These are phyloP conservation scores for Drosophila tropicalis DNA, from an alignment of 1,140 invertebrate species.

Conservation along the genomic window DNA sequence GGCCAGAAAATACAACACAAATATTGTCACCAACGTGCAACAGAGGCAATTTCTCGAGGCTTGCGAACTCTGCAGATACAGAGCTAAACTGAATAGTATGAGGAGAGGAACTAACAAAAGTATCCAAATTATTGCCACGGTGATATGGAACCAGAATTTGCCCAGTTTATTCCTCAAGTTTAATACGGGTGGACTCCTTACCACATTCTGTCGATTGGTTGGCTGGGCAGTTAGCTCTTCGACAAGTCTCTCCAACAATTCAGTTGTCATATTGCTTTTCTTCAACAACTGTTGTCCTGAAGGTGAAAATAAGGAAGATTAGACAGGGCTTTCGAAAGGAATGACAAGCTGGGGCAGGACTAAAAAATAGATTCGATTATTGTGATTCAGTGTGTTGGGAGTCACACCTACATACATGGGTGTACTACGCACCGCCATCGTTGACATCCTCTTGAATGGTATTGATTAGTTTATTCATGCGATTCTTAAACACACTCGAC, in stretches of 20 bases:
- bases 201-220: background rate
- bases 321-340: no score
- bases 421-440: conserved; percentile 1
- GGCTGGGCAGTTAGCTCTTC: background rate
- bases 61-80: background rate
- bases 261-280: background rate
- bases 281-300: conserved; percentile 7
- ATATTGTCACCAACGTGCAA: background rate
- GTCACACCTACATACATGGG: no score
- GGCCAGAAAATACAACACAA: conserved; percentile 5
- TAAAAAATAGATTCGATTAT: no score
- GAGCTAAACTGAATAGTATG: conserved; percentile 15
- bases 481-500: background rate
- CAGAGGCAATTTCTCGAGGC: conserved; percentile 15
- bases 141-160: background rate
- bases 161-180: conserved; percentile 15
- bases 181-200: background rate
- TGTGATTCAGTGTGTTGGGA: no score
- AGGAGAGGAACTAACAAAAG: conserved; percentile 21
- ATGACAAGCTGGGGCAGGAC: no score
- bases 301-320: no score
- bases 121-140: background rate
- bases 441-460: background rate
- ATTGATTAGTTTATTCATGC: background rate
- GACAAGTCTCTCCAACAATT: background rate